Evolutionary conservation across 2,888 invertebrate species (phyloP).

Genomic region (Carabus problematicus): DNA sequence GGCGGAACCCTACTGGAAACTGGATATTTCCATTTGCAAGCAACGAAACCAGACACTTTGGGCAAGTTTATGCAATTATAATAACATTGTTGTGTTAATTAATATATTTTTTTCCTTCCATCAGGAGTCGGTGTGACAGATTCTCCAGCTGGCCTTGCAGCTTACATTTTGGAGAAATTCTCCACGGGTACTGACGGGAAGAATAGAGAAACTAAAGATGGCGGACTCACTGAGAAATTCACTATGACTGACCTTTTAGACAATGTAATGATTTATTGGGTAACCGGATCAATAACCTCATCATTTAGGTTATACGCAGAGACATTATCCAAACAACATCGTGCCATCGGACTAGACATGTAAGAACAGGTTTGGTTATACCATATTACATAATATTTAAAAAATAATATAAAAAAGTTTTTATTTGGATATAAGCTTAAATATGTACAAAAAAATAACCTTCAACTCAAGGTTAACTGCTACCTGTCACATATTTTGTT

Average conservation of each 20-base stretch:
- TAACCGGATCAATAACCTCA: conserved; percentile 71
- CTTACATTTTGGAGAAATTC: conserved; percentile 87
- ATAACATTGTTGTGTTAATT: not conserved
- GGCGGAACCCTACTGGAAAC: conserved; percentile 61
- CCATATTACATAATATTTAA: no score
- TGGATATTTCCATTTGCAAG: conserved; percentile 79
- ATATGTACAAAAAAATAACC: not conserved
- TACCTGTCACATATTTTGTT: not conserved
- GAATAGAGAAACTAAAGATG: conserved; percentile 62
- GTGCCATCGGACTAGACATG: conserved; percentile 4
- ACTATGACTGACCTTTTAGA: conserved; percentile 74
- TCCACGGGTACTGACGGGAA: conserved; percentile 70
- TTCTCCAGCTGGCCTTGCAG: conserved; percentile 64
- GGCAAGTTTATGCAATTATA: conserved; percentile 61
- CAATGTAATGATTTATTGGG: conserved; percentile 82
- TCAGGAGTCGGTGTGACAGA: conserved; percentile 26
- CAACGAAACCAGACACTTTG: conserved; percentile 88
- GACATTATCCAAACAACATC: conserved; percentile 53
- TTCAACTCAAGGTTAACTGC: not conserved
- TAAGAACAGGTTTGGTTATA: no score
- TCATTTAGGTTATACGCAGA: conserved; percentile 77
- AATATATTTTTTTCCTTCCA: not conserved
- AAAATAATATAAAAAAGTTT: conserved; percentile 5
- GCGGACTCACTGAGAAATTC: conserved; percentile 69
- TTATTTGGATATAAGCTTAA: not conserved